Conservation (phyloP, 2,113 vertebrate genomes). For the Bambusicola thoracicus region DNA sequence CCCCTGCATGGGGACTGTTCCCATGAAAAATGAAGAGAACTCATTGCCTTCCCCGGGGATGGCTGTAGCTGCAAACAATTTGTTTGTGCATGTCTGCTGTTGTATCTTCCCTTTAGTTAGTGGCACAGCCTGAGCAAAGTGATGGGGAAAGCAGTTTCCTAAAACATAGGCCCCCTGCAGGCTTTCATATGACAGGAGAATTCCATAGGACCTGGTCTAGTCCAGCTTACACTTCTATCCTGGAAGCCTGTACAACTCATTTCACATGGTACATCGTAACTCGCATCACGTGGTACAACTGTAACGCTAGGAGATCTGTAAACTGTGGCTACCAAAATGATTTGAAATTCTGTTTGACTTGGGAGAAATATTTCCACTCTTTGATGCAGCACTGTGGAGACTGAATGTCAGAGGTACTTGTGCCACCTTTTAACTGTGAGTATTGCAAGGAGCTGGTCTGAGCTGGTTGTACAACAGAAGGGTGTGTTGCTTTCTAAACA, state of each 20-base stretch:
- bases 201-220: background rate
- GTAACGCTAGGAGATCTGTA: background rate
- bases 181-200: background rate
- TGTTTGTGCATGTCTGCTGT: background rate
- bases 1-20: background rate
- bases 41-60: background rate
- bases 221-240: background rate
- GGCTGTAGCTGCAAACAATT: background rate
- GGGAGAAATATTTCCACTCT: background rate
- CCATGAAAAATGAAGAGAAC: background rate
- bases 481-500: background rate
- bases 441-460: background rate
- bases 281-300: too few species aligned
- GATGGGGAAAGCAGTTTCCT: background rate
- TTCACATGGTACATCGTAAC: accelerated
- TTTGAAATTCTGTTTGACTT: background rate
- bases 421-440: background rate
- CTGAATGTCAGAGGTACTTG: background rate
- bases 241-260: background rate
- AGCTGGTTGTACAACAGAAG: background rate
- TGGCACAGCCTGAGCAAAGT: background rate
- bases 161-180: background rate
- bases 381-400: background rate
- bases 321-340: background rate
- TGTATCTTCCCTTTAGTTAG: background rate